phyloP scores from a whole-genome alignment of 2,797 vertebrate species.

The Falco concolor region DNA sequence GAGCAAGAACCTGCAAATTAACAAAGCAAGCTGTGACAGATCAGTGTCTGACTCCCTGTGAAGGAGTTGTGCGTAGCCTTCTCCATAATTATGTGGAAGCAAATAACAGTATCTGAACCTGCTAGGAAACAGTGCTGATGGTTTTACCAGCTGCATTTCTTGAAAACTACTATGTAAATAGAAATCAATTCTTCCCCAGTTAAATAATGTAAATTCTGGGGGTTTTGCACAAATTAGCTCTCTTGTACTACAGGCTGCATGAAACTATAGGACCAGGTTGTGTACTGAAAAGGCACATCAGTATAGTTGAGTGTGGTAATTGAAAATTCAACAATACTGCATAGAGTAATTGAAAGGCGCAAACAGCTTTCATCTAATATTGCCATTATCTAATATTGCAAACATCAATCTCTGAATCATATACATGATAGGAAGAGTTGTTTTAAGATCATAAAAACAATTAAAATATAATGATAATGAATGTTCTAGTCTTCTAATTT shows the following conservation, averaged over 20 bases:
- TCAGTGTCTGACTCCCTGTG: neutral
- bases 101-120: neutral
- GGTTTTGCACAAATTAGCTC: neutral
- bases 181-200: neutral
- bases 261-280: neutral
- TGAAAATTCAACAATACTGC: neutral
- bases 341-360: neutral
- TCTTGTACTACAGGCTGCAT: neutral
- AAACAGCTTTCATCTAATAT: slow-evolving; percentile 20
- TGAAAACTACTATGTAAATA: neutral
- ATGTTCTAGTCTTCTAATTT: neutral
- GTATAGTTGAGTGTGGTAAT: no score
- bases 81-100: neutral
- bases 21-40: neutral
- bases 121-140: neutral
- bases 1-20: neutral
- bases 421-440: neutral
- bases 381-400: neutral
- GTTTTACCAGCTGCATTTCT: neutral
- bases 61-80: neutral
- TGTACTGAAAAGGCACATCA: neutral
- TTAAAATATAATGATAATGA: slow-evolving; percentile 4
- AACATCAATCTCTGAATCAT: neutral
- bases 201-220: neutral
- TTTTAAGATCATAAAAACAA: slow-evolving; percentile 19